Conservation (phyloP, 2,888 invertebrate species). For the Eutolmus rufibarbis region DNA sequence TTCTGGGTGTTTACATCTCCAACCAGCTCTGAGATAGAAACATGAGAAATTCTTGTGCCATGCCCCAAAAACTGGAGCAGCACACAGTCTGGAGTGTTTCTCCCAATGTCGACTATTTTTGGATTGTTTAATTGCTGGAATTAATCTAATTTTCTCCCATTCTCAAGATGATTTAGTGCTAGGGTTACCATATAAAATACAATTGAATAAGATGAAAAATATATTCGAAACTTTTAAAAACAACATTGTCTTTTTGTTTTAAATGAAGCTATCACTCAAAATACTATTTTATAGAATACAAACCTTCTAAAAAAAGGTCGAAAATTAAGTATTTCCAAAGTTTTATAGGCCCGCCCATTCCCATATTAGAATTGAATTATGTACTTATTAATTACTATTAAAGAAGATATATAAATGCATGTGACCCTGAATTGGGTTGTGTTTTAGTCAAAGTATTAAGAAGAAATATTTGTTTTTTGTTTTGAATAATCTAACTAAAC, state of each 20-base stretch:
- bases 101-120: not conserved
- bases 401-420: too few relatives aligned
- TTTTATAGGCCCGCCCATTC: too few relatives aligned
- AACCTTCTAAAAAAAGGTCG: too few relatives aligned
- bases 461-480: not conserved
- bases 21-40: not conserved
- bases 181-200: not conserved
- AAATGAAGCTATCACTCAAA: too few relatives aligned
- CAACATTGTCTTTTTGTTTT: too few relatives aligned
- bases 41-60: not conserved
- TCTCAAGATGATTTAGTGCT: not conserved
- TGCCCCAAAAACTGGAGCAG: not conserved
- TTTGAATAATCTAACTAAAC: not conserved
- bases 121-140: not conserved
- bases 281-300: too few relatives aligned
- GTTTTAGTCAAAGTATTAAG: not conserved
- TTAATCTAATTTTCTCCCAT: not conserved
- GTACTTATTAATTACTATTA: too few relatives aligned
- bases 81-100: not conserved
- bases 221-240: too few relatives aligned
- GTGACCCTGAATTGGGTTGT: too few relatives aligned
- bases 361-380: too few relatives aligned
- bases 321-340: too few relatives aligned
- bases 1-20: not conserved
- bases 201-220: not conserved